phyloP scores from a whole-genome alignment of 2,797 vertebrate species.

The Silurus aristotelis region DNA sequence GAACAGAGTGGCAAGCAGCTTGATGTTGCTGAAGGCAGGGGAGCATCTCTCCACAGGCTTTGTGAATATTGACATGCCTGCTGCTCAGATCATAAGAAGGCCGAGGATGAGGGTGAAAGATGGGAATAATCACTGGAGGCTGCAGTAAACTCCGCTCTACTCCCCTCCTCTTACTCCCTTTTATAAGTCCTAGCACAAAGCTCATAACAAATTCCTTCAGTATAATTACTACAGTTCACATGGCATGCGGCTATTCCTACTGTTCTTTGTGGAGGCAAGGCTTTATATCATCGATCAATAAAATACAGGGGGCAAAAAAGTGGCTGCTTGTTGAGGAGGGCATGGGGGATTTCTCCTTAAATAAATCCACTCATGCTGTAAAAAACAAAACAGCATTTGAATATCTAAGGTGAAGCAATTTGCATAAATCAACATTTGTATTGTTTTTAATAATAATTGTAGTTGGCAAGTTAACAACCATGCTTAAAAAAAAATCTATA shows the following conservation, averaged over 20 bases:
- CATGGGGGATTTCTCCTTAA: no score
- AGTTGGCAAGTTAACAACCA: no score
- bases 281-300: constrained; percentile 20
- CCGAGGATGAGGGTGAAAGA: constrained; percentile 66
- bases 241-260: not conserved
- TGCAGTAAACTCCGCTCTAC: constrained; percentile 68
- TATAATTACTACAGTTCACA: constrained; percentile 34
- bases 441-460: no score
- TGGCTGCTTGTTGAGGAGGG: no score
- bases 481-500: no score
- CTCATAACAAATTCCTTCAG: constrained; percentile 45
- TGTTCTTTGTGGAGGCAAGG: not conserved
- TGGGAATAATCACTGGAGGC: constrained; percentile 72
- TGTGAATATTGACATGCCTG: constrained; percentile 61
- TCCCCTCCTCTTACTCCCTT: constrained; percentile 42
- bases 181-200: constrained; percentile 26
- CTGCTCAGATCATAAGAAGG: constrained; percentile 61
- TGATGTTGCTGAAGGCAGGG: constrained; percentile 50
- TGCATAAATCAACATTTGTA: no score
- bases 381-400: no score
- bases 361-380: no score
- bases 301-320: not conserved
- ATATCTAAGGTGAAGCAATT: no score
- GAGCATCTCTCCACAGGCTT: constrained; percentile 50
- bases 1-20: constrained; percentile 47